Evolutionary conservation across 2,797 vertebrate genomes (phyloP), one percentile per base, ranked within the genome.

Genomic region (Rhinoraja longicauda): DNA sequence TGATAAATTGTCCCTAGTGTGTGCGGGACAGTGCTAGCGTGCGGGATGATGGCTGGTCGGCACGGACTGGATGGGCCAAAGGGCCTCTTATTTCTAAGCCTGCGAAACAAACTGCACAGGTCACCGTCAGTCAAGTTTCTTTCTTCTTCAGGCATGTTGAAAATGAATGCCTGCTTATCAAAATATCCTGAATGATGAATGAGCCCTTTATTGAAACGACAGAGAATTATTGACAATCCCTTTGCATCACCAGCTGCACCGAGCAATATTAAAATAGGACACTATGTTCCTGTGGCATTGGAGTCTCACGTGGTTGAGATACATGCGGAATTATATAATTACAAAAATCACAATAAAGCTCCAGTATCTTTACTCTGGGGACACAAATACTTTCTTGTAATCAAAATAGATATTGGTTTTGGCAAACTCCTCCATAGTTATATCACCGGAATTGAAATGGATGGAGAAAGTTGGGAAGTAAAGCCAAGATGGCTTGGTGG

Each of bases 131-230:
- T 88, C 84, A 88, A 88, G 59, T 64, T 64, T 13, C 29, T 36
- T 67, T 24, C n/a, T 64, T 32, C 59, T 67, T 36, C 17, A 6
- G 62, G 57, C 7, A 88, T 59, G 82, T 86, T 86, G 62, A 86
- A 62, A 88, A 62, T 67, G 29, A n/a, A 88, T 19, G n/a, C 84
- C 62, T 67, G 59, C 84, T 88, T 88, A 88, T 88, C 84, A 88
- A 67, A 88, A 88, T 88, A 88, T 32, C 36, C 84, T 88, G 84
- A 88, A 88, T 88, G 84, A 67, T 88, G 84, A 88, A 88, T 67
- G 84, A 88, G n/a, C 62, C 59, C 84, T 88, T 88, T 88, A 64
- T 88, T 64, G 36, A 67, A 88, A 29, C 62, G 84, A 88, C 59
- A 88, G 67, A 19, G n/a, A 88, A 88, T 67, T n/a, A 67, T 88